These are phyloP conservation scores for Platycercus adscitus DNA, from an alignment of 2,113 vertebrate genomes.

Conservation along the genomic window DNA sequence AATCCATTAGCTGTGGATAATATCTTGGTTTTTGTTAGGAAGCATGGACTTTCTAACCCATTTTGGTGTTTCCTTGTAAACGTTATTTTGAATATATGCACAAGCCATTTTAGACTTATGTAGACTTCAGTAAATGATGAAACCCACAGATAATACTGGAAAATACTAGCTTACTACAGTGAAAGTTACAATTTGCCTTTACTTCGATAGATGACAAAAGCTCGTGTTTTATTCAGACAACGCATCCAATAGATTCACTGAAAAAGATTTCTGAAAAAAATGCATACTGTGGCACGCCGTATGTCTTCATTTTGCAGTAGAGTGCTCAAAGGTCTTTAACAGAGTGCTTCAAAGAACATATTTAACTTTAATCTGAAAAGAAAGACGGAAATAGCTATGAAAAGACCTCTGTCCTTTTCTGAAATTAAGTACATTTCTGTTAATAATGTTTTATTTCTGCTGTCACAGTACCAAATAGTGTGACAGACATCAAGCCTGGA, in stretches of 20 bases:
- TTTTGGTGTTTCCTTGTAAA: neutral
- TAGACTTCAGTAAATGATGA: neutral
- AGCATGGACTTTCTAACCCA: neutral
- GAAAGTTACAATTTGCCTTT: neutral
- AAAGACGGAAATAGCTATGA: neutral
- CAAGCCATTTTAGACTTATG: neutral
- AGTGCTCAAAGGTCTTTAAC: neutral
- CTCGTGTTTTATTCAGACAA: neutral
- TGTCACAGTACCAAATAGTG: neutral
- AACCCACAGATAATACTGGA: neutral
- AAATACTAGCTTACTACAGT: neutral
- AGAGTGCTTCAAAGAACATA: neutral
- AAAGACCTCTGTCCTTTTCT: neutral
- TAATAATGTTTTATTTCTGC: neutral
- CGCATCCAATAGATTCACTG: neutral
- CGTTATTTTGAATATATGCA: neutral
- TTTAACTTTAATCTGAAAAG: neutral
- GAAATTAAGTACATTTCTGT: conserved; percentile 11
- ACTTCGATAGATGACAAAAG: neutral
- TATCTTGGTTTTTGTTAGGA: neutral
- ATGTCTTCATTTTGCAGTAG: neutral
- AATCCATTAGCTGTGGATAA: neutral
- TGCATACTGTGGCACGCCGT: neutral
- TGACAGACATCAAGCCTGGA: neutral
- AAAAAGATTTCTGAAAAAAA: neutral